A percentile compares a stretch with the other conserved stretches of the same genome.
Evolutionary conservation across 2,113 vertebrate genomes (phyloP).

Genomic region (Dicerorhinus sumatrensis): DNA sequence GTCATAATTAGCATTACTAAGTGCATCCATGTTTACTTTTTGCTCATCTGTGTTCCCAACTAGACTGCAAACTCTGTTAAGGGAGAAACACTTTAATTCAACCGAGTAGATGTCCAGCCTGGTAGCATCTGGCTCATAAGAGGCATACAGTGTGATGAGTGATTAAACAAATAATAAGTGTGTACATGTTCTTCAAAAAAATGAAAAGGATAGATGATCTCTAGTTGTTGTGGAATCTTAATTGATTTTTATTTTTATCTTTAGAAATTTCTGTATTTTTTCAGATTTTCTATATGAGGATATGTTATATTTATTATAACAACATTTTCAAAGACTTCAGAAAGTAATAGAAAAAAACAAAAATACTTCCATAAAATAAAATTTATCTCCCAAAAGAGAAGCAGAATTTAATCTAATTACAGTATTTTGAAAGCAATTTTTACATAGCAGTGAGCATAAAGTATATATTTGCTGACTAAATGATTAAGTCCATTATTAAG

Average conservation of each 20-base stretch:
- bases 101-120: background rate
- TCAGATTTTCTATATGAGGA: background rate
- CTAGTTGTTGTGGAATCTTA: background rate
- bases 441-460: background rate
- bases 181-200: background rate
- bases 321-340: background rate
- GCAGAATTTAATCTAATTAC: background rate
- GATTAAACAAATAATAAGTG: background rate
- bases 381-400: background rate
- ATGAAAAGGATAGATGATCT: background rate
- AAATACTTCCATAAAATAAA: background rate
- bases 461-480: background rate
- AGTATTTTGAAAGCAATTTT: background rate
- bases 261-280: background rate
- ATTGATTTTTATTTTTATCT: background rate
- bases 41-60: background rate
- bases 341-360: background rate
- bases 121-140: background rate
- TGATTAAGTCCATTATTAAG: background rate
- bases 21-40: slow-evolving; percentile 24
- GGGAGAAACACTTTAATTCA: background rate
- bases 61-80: background rate
- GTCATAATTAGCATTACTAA: background rate
- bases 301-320: background rate
- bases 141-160: background rate